phyloP scores from a whole-genome alignment of 2,113 vertebrate species.

The Pteruthius melanotis region DNA sequence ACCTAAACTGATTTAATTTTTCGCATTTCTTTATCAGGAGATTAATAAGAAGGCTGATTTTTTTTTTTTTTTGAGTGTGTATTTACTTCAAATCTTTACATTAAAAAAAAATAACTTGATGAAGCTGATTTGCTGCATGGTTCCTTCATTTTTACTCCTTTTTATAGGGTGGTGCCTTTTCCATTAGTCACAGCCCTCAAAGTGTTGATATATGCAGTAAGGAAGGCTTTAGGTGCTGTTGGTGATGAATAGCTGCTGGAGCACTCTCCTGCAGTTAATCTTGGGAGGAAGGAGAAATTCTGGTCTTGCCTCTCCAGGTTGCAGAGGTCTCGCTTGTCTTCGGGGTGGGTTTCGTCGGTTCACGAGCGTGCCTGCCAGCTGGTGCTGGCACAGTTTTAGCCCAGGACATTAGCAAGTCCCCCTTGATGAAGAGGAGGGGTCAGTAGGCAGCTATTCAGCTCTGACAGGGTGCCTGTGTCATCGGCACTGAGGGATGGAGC shows the following conservation, averaged over 20 bases:
- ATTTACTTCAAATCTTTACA: not conserved
- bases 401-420: not conserved
- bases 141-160: not conserved
- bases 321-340: not conserved
- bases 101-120: not conserved
- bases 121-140: not conserved
- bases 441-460: not conserved
- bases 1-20: not conserved
- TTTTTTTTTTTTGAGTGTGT: not conserved
- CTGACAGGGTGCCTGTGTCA: not conserved
- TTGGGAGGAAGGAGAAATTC: not conserved
- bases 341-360: not conserved
- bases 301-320: not conserved
- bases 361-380: not conserved
- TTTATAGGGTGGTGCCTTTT: constrained; percentile 11
- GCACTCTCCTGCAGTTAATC: constrained; percentile 23
- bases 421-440: constrained; percentile 5
- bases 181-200: constrained; percentile 1
- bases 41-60: not conserved
- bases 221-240: constrained; percentile 5
- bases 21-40: not conserved
- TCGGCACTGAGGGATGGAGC: not conserved
- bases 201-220: not conserved
- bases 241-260: constrained; percentile 14
- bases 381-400: not conserved